phyloP scores from a whole-genome alignment of 1,140 invertebrate genomes.

The Drosophila tani region DNA sequence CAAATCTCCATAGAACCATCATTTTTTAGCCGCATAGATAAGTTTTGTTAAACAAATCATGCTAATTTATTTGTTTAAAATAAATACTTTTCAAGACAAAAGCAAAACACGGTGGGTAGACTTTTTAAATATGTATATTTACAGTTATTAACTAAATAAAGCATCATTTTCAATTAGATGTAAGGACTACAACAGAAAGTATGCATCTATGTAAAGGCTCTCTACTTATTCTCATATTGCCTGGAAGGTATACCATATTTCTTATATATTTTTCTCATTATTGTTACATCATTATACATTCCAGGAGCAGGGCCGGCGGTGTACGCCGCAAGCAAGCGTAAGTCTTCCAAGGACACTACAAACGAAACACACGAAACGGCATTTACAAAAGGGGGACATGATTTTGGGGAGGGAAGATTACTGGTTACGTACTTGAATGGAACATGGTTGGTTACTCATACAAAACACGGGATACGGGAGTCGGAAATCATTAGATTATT shows the following conservation, averaged over 20 bases:
- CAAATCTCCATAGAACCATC: too few species aligned
- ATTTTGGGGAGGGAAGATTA: conserved; percentile 9
- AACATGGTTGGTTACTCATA: conserved; percentile 44
- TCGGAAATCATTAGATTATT: conserved; percentile 56
- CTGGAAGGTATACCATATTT: conserved; percentile 58
- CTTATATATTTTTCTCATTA: conserved; percentile 22
- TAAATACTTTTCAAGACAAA: background rate
- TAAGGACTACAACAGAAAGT: conserved; percentile 65
- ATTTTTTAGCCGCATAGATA: too few species aligned
- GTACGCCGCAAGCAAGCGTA: conserved; percentile 58
- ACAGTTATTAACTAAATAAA: conserved; percentile 78
- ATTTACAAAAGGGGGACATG: conserved; percentile 54
- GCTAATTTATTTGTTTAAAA: too few species aligned
- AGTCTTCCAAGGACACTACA: conserved; percentile 48
- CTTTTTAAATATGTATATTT: conserved; percentile 70
- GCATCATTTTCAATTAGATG: conserved; percentile 69
- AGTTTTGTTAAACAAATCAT: too few species aligned
- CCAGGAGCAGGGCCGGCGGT: conserved; percentile 20
- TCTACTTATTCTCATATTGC: conserved; percentile 35
- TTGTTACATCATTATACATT: conserved; percentile 22
- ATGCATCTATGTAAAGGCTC: conserved; percentile 48
- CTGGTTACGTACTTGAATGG: conserved; percentile 49
- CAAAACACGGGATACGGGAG: conserved; percentile 51
- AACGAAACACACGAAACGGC: conserved; percentile 45
- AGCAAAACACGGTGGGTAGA: background rate